phyloP scores from a whole-genome alignment of 2,888 invertebrate species.

The Urechis unicinctus region DNA sequence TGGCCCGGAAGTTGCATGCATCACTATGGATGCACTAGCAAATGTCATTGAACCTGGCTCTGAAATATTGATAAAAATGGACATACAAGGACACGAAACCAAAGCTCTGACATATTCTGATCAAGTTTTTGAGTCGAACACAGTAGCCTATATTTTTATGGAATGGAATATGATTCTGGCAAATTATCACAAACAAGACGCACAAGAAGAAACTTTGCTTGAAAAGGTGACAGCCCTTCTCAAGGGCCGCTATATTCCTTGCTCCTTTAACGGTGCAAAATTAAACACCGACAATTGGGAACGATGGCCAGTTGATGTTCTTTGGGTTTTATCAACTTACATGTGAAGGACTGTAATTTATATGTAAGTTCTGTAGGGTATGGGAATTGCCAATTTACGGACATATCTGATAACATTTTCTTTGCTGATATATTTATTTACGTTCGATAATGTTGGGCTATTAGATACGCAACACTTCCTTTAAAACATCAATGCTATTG shows the following conservation, averaged over 20 bases:
- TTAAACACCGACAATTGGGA: constrained; percentile 18
- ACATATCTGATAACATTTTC: too few relatives aligned
- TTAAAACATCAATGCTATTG: too few relatives aligned
- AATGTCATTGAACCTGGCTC: neutral
- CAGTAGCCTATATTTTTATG: constrained; percentile 22
- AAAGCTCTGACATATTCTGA: constrained; percentile 10
- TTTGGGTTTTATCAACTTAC: constrained; percentile 15
- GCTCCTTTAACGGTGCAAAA: constrained; percentile 2
- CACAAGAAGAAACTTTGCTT: constrained; percentile 17
- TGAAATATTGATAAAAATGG: constrained; percentile 16
- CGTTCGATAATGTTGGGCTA: too few relatives aligned
- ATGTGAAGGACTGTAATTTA: too few relatives aligned
- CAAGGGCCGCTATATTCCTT: constrained; percentile 10
- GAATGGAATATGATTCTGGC: constrained; percentile 21
- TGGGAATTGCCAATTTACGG: too few relatives aligned
- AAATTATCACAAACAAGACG: constrained; percentile 13
- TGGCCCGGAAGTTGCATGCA: neutral
- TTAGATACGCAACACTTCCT: too few relatives aligned
- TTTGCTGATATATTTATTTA: too few relatives aligned
- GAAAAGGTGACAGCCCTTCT: constrained; percentile 9
- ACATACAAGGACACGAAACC: constrained; percentile 24
- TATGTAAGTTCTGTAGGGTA: too few relatives aligned
- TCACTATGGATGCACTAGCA: neutral
- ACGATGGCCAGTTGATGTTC: constrained; percentile 23
- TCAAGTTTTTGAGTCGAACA: constrained; percentile 13